phyloP scores from a whole-genome alignment of 2,113 vertebrate species.

The Passer montanus region DNA sequence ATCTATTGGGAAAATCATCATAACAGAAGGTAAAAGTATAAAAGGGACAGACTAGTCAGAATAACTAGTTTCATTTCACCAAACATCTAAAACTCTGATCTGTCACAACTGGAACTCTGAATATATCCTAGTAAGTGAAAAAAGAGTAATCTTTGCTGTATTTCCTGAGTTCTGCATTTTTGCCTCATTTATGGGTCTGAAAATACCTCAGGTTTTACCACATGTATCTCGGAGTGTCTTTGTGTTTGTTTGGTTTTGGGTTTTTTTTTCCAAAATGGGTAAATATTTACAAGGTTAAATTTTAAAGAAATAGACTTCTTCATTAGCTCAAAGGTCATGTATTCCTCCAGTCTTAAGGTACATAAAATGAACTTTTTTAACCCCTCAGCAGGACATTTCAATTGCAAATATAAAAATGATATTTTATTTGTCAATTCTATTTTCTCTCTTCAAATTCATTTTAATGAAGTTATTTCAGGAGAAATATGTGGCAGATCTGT shows the following conservation, averaged over 20 bases:
- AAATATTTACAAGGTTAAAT: constrained; percentile 52
- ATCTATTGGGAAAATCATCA: not conserved
- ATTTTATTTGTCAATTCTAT: not conserved
- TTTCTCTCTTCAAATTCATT: not conserved
- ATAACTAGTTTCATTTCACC: constrained; percentile 3
- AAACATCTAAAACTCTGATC: not conserved
- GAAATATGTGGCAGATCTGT: not conserved
- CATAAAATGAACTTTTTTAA: constrained; percentile 24
- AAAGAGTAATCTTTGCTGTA: not conserved
- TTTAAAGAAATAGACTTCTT: constrained; percentile 50
- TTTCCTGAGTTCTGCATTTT: not conserved
- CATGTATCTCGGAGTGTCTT: not conserved
- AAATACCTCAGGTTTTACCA: not conserved
- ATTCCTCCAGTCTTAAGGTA: constrained; percentile 21
- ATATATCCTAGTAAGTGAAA: not conserved
- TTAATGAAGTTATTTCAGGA: not conserved
- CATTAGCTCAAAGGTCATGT: not conserved
- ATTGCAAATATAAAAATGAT: not conserved
- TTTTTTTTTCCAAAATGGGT: not conserved
- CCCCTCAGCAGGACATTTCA: constrained; percentile 6
- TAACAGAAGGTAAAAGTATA: not conserved
- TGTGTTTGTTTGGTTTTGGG: not conserved
- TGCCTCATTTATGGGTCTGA: not conserved
- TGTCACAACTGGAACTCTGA: not conserved
- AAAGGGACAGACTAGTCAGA: not conserved